Percentiles rank a stretch among this genome's conserved stretches.
Conservation (phyloP, 2,797 vertebrate genomes). For the Vespertilio murinus region DNA sequence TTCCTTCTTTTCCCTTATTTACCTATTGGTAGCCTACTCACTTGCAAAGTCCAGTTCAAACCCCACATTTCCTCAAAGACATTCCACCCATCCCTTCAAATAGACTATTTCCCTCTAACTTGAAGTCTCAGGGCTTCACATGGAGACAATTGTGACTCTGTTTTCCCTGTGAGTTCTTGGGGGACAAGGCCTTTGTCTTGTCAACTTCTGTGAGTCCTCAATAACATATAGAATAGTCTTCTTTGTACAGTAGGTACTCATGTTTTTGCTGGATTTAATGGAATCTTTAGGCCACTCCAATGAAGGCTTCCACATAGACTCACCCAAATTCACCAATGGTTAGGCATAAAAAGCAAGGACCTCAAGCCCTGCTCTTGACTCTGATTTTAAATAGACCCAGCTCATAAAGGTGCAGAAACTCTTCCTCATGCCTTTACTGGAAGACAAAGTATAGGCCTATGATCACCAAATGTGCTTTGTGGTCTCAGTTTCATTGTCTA, state of each 20-base stretch:
- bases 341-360: not conserved
- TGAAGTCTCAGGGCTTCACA: not conserved
- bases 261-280: not conserved
- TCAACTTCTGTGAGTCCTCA: not conserved
- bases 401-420: not conserved
- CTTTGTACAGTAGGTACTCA: not conserved
- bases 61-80: not conserved
- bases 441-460: conserved; percentile 30
- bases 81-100: not conserved
- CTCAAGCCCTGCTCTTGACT: not conserved
- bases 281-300: not conserved
- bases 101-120: not conserved
- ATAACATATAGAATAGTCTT: not conserved
- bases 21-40: not conserved
- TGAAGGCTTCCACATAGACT: not conserved
- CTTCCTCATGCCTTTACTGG: conserved; percentile 55
- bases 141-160: not conserved
- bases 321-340: not conserved
- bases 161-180: not conserved
- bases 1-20: not conserved
- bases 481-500: conserved; percentile 48
- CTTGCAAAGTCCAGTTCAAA: not conserved
- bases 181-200: not conserved
- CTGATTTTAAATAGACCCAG: conserved; percentile 28
- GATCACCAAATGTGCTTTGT: conserved; percentile 42